Conservation (phyloP, 2,113 vertebrate genomes). For the Catharus fuscescens region DNA sequence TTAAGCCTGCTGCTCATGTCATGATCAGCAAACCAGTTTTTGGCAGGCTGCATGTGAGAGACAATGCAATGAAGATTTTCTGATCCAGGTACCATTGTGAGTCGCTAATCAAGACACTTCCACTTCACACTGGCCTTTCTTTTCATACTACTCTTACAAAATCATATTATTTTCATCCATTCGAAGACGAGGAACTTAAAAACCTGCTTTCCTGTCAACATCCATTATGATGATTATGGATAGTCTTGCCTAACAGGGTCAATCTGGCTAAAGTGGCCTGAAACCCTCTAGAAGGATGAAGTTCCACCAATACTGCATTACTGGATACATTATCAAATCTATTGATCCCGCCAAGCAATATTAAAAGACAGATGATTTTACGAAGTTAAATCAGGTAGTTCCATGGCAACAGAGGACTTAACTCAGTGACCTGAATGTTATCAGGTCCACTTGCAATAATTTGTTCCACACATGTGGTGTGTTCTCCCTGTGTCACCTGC, state of each 20-base stretch:
- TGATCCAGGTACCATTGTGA: background rate
- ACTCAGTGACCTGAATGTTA: background rate
- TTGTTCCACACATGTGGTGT: background rate
- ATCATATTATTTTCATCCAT: background rate
- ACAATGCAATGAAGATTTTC: background rate
- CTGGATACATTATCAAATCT: background rate
- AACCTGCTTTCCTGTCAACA: background rate
- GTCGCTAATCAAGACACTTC: background rate
- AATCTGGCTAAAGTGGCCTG: background rate
- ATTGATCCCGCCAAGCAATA: background rate
- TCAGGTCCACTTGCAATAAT: background rate
- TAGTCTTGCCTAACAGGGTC: background rate
- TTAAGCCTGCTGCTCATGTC: background rate
- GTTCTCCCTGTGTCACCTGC: background rate
- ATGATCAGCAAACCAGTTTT: background rate
- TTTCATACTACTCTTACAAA: background rate
- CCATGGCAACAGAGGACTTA: background rate
- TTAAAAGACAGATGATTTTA: background rate
- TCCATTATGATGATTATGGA: background rate
- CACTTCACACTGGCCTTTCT: background rate
- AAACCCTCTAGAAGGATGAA: background rate
- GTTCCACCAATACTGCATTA: background rate
- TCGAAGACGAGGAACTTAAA: background rate
- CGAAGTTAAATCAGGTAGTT: background rate
- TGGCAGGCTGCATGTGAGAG: background rate